Evolutionary conservation across 92 coral and sea anemone genomes (phyloP).

Genomic region (Anthopleura xanthogrammica): DNA sequence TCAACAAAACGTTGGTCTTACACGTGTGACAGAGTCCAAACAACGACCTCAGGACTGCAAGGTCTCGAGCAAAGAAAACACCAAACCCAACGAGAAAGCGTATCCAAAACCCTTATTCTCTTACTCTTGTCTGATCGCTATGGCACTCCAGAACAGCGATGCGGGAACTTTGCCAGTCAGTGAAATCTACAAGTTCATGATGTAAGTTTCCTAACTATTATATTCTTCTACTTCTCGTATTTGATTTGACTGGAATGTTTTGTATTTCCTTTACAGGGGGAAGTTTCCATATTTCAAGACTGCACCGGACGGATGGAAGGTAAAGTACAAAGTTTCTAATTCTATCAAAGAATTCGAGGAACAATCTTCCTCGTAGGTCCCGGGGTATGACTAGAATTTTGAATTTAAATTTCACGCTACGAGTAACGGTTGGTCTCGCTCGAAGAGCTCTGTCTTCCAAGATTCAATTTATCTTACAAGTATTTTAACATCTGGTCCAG

Average conservation of each 20-base stretch:
- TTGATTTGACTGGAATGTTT: slow-evolving; percentile 23
- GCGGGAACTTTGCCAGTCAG: slow-evolving; percentile 99
- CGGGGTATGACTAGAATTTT: slow-evolving; percentile 48
- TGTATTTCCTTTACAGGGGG: slow-evolving; percentile 70
- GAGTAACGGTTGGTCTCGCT: slow-evolving; percentile 70
- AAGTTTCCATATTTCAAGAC: slow-evolving; percentile 99
- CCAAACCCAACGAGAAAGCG: slow-evolving; percentile 81
- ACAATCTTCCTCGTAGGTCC: slow-evolving; percentile 23
- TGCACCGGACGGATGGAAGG: slow-evolving; percentile 99
- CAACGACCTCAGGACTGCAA: slow-evolving; percentile 68
- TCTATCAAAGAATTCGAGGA: slow-evolving; percentile 27
- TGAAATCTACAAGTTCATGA: slow-evolving; percentile 99
- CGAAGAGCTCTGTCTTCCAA: background rate
- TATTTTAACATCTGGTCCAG: background rate
- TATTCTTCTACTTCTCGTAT: slow-evolving; percentile 5
- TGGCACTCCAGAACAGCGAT: slow-evolving; percentile 96
- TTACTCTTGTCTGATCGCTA: slow-evolving; percentile 96
- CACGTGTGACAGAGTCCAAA: slow-evolving; percentile 76
- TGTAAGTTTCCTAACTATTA: slow-evolving; percentile 66
- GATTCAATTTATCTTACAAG: background rate
- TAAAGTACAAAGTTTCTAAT: slow-evolving; percentile 45
- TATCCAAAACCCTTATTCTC: slow-evolving; percentile 99
- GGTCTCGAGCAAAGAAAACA: slow-evolving; percentile 73
- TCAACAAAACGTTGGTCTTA: slow-evolving; percentile 55
- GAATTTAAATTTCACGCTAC: slow-evolving; percentile 77